Base-by-base conservation (phyloP, 2,113 vertebrate genomes). In the Sinocyclocheilus grahami region DNA sequence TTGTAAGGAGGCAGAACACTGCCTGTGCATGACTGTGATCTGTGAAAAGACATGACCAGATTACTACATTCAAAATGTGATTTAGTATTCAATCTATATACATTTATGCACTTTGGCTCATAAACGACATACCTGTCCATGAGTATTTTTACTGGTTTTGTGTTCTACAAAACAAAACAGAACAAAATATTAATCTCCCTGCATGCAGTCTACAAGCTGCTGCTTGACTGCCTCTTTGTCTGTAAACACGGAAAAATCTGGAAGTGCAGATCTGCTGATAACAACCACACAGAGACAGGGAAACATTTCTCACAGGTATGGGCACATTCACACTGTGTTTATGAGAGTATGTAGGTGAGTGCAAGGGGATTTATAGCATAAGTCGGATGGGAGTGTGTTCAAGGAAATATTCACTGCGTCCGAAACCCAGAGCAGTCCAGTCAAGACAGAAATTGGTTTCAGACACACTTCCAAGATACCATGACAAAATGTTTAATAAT, bases 91-190 rank as follows among this genome's bases (percentile, higher is more conserved):
- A 60, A 24, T 24, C 13, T 33, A 2, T 42, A 63, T 16, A n/a
- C 16, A 24, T 71, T 30, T n/a, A 8, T 48, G n/a, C 16, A 53
- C 46, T 80, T 77, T 0, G 53, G 4, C 4, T 33, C 16, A 22
- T 75, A 11, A 82, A 72, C 48, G 33, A 72, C 96, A 96, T 93
- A 99, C 98, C 97, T 97, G 95, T 99, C 97, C 95, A 97, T 96
- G 89, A 99, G 93, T 89, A 99, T 97, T 93, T 98, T 97, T 94
- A 97, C 97, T 82, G 98, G 97, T 94, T 99, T 99, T 86, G 98
- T 99, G 93, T 99, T 99, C 98, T 99, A 92, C 75, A 91, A 91
- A 93, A 91, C 88, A 46, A 90, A 93, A 91, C 89, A 87, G 91
- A 88, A 92, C 89, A 20, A 72, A 58, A 55, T 18, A 79, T 85